Conservation (phyloP, 2,888 invertebrate species). For the Brenthis hecate region DNA sequence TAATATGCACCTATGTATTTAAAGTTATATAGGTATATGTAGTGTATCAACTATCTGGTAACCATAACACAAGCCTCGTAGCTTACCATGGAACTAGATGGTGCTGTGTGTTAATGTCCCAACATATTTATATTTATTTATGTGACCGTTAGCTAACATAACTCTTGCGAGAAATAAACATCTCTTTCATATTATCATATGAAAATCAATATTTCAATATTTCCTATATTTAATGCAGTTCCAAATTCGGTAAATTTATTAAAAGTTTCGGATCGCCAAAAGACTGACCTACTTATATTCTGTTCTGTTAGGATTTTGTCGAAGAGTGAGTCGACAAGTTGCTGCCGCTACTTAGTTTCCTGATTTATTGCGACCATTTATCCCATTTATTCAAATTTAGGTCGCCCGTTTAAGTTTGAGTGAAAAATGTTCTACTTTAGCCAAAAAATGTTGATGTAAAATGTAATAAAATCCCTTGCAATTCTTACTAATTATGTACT, state of each 20-base stretch:
- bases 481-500: neutral
- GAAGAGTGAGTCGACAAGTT: constrained; percentile 57
- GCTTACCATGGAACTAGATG: too few relatives aligned
- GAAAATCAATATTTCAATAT: neutral
- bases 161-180: neutral
- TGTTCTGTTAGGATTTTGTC: constrained; percentile 19
- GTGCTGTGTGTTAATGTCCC: too few relatives aligned
- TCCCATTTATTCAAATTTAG: constrained; percentile 56
- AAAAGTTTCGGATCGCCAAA: constrained; percentile 3
- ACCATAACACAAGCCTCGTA: too few relatives aligned
- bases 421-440: constrained; percentile 8
- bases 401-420: constrained; percentile 26
- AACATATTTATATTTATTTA: too few relatives aligned
- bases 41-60: too few relatives aligned
- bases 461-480: neutral
- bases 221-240: neutral
- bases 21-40: too few relatives aligned
- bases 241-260: constrained; percentile 18
- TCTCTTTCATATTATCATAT: too few relatives aligned
- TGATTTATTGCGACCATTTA: constrained; percentile 71
- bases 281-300: constrained; percentile 22
- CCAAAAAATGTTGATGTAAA: constrained; percentile 11
- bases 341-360: constrained; percentile 53
- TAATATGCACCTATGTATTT: too few relatives aligned
- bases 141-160: too few relatives aligned